A percentile compares a stretch with the other conserved stretches of the same genome.
Conservation (phyloP, 2,888 invertebrate species). For the Aelia acuminata region DNA sequence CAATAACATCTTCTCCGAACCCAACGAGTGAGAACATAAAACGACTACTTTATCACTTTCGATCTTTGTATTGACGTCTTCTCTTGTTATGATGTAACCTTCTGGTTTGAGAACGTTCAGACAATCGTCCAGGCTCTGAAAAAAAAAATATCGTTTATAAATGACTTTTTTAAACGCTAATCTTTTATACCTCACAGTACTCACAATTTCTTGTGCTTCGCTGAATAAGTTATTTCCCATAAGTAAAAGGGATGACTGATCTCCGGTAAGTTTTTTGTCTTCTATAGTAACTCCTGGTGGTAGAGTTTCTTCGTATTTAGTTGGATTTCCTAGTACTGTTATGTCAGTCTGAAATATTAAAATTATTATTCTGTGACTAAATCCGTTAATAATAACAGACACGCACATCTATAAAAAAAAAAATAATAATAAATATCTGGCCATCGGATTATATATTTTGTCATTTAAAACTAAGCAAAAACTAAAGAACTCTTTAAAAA, state of each 20-base stretch:
- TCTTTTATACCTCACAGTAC: neutral
- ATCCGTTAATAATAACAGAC: too few relatives aligned
- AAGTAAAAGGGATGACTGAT: slow-evolving; percentile 72
- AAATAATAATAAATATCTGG: too few relatives aligned
- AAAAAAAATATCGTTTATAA: slow-evolving; percentile 39
- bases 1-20: slow-evolving; percentile 73
- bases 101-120: slow-evolving; percentile 73
- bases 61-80: slow-evolving; percentile 71
- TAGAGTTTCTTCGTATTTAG: slow-evolving; percentile 76
- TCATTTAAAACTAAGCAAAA: too few relatives aligned
- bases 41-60: slow-evolving; percentile 28
- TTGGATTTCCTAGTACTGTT: slow-evolving; percentile 70
- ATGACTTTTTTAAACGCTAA: neutral
- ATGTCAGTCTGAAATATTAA: slow-evolving; percentile 76
- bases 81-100: slow-evolving; percentile 76
- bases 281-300: slow-evolving; percentile 75
- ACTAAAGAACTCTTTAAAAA: too few relatives aligned
- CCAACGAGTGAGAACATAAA: slow-evolving; percentile 65
- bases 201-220: neutral
- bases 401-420: too few relatives aligned
- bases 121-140: slow-evolving; percentile 71
- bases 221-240: slow-evolving; percentile 72
- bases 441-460: too few relatives aligned
- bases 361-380: too few relatives aligned
- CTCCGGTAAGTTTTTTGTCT: slow-evolving; percentile 74